Percentiles rank a stretch among this genome's conserved stretches.
phyloP scores from a whole-genome alignment of 2,888 invertebrate species.

The Platerodrilus igneus region DNA sequence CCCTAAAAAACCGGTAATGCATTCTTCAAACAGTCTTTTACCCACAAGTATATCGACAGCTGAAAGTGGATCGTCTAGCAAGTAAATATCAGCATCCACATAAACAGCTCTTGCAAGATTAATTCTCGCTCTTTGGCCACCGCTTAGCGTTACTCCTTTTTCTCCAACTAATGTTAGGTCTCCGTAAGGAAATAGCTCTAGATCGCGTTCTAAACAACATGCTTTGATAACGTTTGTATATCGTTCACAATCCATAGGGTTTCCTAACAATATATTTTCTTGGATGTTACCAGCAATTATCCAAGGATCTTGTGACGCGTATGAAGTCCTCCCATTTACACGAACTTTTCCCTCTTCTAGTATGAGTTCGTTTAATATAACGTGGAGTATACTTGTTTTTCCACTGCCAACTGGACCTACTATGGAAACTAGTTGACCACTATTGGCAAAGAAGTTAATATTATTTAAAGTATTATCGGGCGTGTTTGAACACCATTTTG shows the following conservation, averaged over 20 bases:
- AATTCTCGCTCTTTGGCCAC: conserved; percentile 79
- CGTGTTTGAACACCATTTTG: conserved; percentile 53
- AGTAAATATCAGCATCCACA: conserved; percentile 73
- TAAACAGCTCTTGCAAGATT: conserved; percentile 80
- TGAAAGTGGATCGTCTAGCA: conserved; percentile 82
- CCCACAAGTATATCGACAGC: conserved; percentile 87
- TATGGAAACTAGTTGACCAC: conserved; percentile 47
- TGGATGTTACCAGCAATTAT: conserved; percentile 71
- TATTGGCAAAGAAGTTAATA: conserved; percentile 42
- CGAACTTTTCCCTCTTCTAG: conserved; percentile 57
- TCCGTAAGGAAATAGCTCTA: conserved; percentile 65
- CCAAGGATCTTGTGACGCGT: conserved; percentile 82
- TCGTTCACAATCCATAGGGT: conserved; percentile 59
- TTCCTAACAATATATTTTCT: conserved; percentile 87
- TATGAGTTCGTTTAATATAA: conserved; percentile 65
- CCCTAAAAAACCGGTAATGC: conserved; percentile 57
- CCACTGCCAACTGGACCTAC: conserved; percentile 62
- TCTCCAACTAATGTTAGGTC: conserved; percentile 77
- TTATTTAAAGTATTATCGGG: conserved; percentile 39
- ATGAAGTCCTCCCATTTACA: conserved; percentile 63
- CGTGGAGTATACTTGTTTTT: conserved; percentile 52
- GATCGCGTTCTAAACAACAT: conserved; percentile 66
- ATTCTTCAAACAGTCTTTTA: conserved; percentile 76
- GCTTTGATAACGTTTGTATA: conserved; percentile 61
- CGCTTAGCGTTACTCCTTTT: conserved; percentile 64